These are phyloP conservation scores for Nannoperca australis DNA, from an alignment of 2,797 vertebrate genomes.

Conservation along the genomic window DNA sequence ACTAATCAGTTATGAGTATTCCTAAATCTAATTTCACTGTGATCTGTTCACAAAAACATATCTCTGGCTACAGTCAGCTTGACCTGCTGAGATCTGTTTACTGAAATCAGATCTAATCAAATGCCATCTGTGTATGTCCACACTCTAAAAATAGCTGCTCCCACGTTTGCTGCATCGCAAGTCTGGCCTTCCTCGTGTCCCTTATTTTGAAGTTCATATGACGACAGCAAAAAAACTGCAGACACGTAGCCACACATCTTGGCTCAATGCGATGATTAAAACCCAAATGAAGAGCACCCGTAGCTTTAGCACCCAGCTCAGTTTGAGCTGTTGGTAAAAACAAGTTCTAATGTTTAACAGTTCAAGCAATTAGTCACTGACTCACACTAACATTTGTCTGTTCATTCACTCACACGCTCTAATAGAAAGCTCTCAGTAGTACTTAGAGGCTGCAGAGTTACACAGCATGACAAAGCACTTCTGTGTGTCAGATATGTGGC, in stretches of 20 bases:
- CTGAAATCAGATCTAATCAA: conserved; percentile 46
- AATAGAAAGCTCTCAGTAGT: conserved; percentile 16
- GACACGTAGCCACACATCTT: not conserved
- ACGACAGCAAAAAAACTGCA: conserved; percentile 1
- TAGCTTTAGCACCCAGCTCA: not conserved
- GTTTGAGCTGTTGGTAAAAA: conserved; percentile 11
- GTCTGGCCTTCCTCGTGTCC: conserved; percentile 19
- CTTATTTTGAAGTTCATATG: conserved; percentile 30
- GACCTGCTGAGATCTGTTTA: conserved; percentile 20
- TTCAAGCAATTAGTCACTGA: not conserved
- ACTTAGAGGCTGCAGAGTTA: not conserved
- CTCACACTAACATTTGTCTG: conserved; percentile 16
- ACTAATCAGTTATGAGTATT: not conserved
- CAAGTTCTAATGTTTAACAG: not conserved
- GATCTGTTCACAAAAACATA: not conserved
- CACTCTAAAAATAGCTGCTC: conserved; percentile 40
- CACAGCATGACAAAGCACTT: conserved; percentile 27
- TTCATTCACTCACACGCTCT: conserved; percentile 11
- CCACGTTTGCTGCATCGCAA: not conserved
- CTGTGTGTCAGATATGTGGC: conserved; percentile 23
- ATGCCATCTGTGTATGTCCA: conserved; percentile 26
- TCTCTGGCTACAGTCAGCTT: not conserved
- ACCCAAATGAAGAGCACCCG: not conserved
- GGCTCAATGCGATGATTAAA: not conserved
- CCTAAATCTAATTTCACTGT: not conserved